phyloP scores from a whole-genome alignment of 1,140 invertebrate species.

The Heliconius hewitsoni region DNA sequence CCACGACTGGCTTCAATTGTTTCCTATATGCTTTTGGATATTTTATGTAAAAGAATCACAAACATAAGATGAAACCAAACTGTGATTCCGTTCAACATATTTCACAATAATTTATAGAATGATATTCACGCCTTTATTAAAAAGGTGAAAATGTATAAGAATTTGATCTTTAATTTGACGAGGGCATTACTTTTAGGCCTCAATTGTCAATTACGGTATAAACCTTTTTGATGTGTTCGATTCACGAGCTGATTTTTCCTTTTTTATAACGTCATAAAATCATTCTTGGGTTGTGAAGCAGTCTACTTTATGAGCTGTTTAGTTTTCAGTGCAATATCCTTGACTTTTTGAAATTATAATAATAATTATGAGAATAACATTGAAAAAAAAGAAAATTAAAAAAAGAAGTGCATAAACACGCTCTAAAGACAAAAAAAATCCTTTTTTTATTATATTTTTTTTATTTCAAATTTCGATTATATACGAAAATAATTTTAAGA shows the following conservation, averaged over 20 bases:
- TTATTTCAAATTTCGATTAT: no score
- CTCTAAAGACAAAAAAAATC: no score
- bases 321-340: not conserved
- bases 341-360: no score
- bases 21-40: no score
- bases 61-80: not conserved
- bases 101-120: not conserved
- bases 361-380: no score
- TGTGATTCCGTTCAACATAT: not conserved
- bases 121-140: not conserved
- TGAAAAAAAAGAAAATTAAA: no score
- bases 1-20: no score
- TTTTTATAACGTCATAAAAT: slow-evolving; percentile 44
- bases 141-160: slow-evolving; percentile 1
- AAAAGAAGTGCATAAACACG: no score
- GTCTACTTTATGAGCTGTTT: not conserved
- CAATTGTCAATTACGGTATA: slow-evolving; percentile 53
- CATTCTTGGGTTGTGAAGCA: slow-evolving; percentile 9
- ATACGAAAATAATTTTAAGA: no score
- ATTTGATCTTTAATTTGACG: slow-evolving; percentile 5
- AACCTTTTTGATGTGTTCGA: slow-evolving; percentile 41
- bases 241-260: slow-evolving; percentile 41
- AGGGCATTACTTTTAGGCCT: slow-evolving; percentile 36
- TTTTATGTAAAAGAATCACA: not conserved
- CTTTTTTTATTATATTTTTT: no score